Conservation (phyloP, 1,140 invertebrate species). For the Drosophila pachea region DNA sequence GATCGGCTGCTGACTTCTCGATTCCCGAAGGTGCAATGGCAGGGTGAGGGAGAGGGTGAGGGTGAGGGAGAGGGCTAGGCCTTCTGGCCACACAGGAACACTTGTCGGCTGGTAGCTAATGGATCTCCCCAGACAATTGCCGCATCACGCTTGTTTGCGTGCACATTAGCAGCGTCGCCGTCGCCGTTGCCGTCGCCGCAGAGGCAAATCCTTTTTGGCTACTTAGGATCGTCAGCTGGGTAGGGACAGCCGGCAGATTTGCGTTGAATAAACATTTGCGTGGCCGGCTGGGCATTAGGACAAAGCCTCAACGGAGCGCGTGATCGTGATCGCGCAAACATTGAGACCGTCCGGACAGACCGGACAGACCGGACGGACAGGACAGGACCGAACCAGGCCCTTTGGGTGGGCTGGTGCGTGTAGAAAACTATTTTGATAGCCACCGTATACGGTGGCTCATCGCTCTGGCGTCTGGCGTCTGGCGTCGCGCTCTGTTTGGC, state of each 20-base stretch:
- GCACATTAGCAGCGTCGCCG: conserved; percentile 67
- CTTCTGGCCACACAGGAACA: conserved; percentile 30
- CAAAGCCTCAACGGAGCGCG: conserved; percentile 56
- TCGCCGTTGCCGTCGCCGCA: conserved; percentile 5
- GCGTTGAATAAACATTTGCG: conserved; percentile 68
- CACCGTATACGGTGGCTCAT: conserved; percentile 63
- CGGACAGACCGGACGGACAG: too few relatives aligned
- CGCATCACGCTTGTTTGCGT: conserved; percentile 73
- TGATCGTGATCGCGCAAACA: conserved; percentile 71
- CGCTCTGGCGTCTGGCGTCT: too few relatives aligned
- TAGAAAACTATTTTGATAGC: conserved; percentile 71
- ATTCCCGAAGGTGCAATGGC: conserved; percentile 26
- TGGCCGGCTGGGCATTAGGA: conserved; percentile 57
- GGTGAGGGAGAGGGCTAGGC: neutral
- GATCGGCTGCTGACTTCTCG: conserved; percentile 18
- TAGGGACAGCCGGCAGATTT: conserved; percentile 31
- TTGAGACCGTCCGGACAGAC: too few relatives aligned
- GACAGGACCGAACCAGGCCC: conserved; percentile 30
- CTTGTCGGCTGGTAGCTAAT: conserved; percentile 64
- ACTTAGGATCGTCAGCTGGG: conserved; percentile 56
- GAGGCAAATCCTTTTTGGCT: conserved; percentile 71
- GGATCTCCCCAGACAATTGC: conserved; percentile 73
- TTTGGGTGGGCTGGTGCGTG: conserved; percentile 73
- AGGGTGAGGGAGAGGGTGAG: neutral
- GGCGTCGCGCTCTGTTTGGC: conserved; percentile 53